Base-by-base conservation (phyloP, 2,888 invertebrate species). In the Pheosia gnoma region DNA sequence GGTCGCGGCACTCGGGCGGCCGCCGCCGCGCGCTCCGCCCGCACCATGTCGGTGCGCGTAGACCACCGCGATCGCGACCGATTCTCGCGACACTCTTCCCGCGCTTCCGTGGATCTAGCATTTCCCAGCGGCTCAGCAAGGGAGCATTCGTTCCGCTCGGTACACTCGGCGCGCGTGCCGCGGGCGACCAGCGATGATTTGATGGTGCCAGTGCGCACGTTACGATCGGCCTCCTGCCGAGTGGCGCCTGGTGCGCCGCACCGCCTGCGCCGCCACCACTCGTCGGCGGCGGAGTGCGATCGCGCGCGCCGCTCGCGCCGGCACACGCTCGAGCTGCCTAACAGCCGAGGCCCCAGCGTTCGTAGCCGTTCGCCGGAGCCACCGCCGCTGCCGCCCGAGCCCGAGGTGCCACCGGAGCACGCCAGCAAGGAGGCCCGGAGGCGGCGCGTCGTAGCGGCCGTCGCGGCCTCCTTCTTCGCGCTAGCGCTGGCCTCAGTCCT, bases 401-500 rank as follows among this genome's bases (percentile, higher is more conserved):
- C 90, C 38, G 90, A 91, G 70, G 78, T 82, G 59, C 87, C 92
- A 68, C 94, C 95, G 62, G 91, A 94, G 70, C 95, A 95, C 67
- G 94, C 94, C 67, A 94, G 95, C 72, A 95, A 95, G 79, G 95
- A 96, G 77, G 95, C 95, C 58, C 94, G 96, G 67, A 94, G 96
- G 68, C 95, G 95, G 64, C 95, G 95, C 73, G 95, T 96, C 74
- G 96, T 96, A 59, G 95, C 95, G 79, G 95, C 96, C 77, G 95
- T 97, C 65, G 94, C 96, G 71, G 96, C 95, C 47, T 96, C 96
- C 47, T 96, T 96, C 90, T 90, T 96, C 87, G 96, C 96, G 85
- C 94, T 97, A 79, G 95, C 96, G 74, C 94, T 95, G 79, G 95
- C 96, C 65, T 96, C 96, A 78, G 95, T 97, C 70, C 95, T 96